Percentiles rank a stretch among this genome's conserved stretches.
These are phyloP conservation scores for Psilopsiagon aymara DNA, from an alignment of 2,113 vertebrate species.

Conservation along the genomic window DNA sequence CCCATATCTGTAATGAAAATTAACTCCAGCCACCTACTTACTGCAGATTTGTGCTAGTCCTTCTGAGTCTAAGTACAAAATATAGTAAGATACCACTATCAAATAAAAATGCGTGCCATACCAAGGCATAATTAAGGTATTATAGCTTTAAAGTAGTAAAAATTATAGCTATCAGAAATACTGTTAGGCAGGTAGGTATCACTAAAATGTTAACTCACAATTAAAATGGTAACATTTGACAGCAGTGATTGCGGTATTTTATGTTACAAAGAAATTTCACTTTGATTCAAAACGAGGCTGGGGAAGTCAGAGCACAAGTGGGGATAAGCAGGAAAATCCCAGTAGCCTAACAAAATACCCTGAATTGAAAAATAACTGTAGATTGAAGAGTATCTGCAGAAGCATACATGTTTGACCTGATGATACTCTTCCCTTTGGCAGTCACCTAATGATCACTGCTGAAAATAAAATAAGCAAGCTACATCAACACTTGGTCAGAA, in stretches of 20 bases:
- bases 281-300: background rate
- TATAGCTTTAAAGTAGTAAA: background rate
- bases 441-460: background rate
- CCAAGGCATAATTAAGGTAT: background rate
- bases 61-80: background rate
- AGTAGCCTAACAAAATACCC: background rate
- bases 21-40: constrained; percentile 8
- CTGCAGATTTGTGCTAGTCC: background rate
- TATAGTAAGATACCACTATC: background rate
- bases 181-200: background rate
- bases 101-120: background rate
- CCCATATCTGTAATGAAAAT: background rate
- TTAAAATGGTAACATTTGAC: background rate
- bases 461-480: background rate
- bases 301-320: background rate
- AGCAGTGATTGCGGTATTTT: background rate
- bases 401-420: background rate
- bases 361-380: background rate
- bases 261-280: background rate
- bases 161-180: background rate
- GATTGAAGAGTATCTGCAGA: background rate
- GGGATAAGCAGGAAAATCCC: background rate
- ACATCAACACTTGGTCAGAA: background rate
- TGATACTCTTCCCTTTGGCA: background rate
- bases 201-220: background rate